A percentile compares a stretch with the other conserved stretches of the same genome.
These are phyloP conservation scores for Toxonevra muliebris DNA, from an alignment of 2,888 invertebrate genomes.

Conservation along the genomic window DNA sequence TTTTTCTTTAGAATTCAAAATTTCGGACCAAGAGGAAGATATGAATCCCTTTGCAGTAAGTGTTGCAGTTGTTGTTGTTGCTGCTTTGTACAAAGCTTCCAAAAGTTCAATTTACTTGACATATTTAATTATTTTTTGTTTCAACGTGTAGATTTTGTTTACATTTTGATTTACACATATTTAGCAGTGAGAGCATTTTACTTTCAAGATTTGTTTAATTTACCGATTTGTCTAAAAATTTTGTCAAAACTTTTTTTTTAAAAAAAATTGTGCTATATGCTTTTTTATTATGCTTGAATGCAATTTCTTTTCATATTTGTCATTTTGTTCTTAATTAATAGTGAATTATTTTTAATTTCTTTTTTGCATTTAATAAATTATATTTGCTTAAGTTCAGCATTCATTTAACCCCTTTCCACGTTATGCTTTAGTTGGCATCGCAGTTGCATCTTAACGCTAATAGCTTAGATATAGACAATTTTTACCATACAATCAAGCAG, in stretches of 20 bases:
- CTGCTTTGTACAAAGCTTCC: constrained; percentile 11
- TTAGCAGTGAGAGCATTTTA: too few species aligned
- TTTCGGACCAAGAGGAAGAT: constrained; percentile 50
- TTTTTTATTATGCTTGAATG: too few species aligned
- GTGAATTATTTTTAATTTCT: background rate
- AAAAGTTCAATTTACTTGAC: constrained; percentile 27
- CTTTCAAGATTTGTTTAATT: too few species aligned
- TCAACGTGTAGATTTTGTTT: background rate
- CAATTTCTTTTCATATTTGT: too few species aligned
- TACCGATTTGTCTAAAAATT: too few species aligned
- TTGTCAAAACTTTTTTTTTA: too few species aligned
- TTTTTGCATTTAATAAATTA: background rate
- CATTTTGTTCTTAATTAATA: too few species aligned
- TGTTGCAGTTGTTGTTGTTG: constrained; percentile 28
- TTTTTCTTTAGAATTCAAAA: constrained; percentile 39
- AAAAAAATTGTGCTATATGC: too few species aligned
- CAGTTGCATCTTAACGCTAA: background rate
- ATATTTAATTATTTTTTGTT: background rate
- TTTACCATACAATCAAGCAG: too few species aligned
- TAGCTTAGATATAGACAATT: background rate
- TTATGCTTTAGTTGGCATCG: constrained; percentile 10
- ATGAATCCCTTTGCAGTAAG: constrained; percentile 54
- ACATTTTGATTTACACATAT: background rate
- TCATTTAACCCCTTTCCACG: constrained; percentile 11
- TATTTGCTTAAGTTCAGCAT: background rate